Evolutionary conservation across 2,113 vertebrate genomes (phyloP).

Genomic region (Willisornis vidua): DNA sequence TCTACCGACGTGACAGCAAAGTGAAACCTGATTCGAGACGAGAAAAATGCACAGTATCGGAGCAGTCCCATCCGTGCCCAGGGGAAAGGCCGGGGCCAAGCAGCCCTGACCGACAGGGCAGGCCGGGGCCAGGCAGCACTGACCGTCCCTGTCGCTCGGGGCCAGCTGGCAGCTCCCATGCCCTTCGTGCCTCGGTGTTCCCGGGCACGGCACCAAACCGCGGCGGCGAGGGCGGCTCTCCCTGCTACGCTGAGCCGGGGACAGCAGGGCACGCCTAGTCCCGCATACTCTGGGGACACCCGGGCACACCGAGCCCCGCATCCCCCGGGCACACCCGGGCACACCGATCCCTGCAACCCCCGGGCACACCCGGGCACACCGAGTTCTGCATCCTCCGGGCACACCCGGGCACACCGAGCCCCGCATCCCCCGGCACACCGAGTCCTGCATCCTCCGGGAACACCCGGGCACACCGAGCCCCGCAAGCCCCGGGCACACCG

Average conservation of each 20-base stretch:
- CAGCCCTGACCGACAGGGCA: not conserved
- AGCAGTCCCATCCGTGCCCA: fast-evolving
- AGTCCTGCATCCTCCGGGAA: not conserved
- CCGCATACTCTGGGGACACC: not conserved
- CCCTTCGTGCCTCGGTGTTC: fast-evolving
- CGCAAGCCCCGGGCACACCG: too few relatives aligned
- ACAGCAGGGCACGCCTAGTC: not conserved
- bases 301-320: too few relatives aligned
- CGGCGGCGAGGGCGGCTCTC: not conserved
- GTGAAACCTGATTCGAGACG: fast-evolving
- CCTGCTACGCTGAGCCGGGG: not conserved
- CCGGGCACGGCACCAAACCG: not conserved
- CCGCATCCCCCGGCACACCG: not conserved
- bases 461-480: too few relatives aligned
- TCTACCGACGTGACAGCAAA: fast-evolving
- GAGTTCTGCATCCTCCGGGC: too few relatives aligned
- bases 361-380: too few relatives aligned
- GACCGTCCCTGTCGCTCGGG: fast-evolving
- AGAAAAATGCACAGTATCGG: fast-evolving
- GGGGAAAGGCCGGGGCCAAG: fast-evolving
- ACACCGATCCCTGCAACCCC: not conserved
- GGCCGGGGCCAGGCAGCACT: not conserved
- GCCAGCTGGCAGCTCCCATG: not conserved
- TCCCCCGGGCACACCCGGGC: too few relatives aligned
- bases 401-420: too few relatives aligned